Conservation (phyloP, 2,888 invertebrate genomes). For the Scaptomyza flava region DNA sequence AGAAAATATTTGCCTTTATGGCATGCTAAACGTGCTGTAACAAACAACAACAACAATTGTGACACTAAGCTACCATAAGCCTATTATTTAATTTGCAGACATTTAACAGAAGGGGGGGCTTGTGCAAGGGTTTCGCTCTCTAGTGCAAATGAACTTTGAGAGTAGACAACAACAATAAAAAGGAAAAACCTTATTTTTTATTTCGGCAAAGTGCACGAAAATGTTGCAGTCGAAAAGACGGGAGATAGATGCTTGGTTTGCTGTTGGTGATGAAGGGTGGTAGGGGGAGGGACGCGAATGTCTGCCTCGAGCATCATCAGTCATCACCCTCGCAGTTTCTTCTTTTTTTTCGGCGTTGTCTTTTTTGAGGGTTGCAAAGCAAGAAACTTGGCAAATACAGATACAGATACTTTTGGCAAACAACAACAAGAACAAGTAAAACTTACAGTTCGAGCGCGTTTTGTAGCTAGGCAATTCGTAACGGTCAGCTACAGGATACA, state of each 20-base stretch:
- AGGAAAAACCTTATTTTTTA: constrained; percentile 9
- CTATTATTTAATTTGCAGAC: constrained; percentile 76
- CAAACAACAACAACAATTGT: constrained; percentile 54
- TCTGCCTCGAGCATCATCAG: constrained; percentile 71
- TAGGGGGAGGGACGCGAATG: constrained; percentile 29
- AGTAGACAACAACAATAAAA: constrained; percentile 55
- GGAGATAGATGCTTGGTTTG: background rate
- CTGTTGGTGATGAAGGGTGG: background rate
- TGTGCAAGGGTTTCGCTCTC: background rate
- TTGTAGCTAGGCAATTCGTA: constrained; percentile 70
- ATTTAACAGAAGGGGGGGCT: background rate
- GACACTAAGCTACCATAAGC: constrained; percentile 77
- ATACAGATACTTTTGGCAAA: constrained; percentile 49
- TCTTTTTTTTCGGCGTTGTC: constrained; percentile 5
- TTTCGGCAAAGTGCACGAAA: constrained; percentile 47
- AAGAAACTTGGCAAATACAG: constrained; percentile 51
- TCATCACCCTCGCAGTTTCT: constrained; percentile 75
- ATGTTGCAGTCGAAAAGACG: constrained; percentile 40
- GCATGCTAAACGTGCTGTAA: constrained; percentile 71
- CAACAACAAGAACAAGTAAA: constrained; percentile 27
- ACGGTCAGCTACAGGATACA: constrained; percentile 69
- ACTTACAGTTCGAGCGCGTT: constrained; percentile 23
- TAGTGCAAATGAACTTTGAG: constrained; percentile 75
- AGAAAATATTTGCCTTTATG: constrained; percentile 74
- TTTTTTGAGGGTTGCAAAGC: constrained; percentile 71